These are phyloP conservation scores for Crypturellus tataupa DNA, from an alignment of 2,797 vertebrate genomes.

Conservation along the genomic window DNA sequence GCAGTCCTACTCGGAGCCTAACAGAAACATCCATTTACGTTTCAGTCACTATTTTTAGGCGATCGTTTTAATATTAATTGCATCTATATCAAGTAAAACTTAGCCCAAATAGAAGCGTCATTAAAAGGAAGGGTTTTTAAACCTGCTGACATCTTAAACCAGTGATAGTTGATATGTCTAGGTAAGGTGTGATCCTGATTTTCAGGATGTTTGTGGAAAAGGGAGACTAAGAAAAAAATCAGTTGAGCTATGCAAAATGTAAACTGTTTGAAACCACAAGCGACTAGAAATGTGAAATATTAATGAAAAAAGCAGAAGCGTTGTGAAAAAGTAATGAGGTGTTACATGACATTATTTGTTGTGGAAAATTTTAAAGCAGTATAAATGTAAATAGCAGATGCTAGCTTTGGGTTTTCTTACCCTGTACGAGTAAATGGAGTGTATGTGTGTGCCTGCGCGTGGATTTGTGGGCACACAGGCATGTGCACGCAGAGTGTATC, in stretches of 20 bases:
- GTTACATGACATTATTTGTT: conserved; percentile 10
- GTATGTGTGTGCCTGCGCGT: background rate
- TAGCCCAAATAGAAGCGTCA: background rate
- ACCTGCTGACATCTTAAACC: background rate
- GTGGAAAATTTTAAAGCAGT: background rate
- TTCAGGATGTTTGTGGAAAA: background rate
- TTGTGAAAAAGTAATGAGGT: conserved; percentile 50
- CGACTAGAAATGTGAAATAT: conserved; percentile 46
- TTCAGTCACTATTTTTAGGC: background rate
- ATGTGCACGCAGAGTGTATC: background rate
- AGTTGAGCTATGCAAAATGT: conserved; percentile 43
- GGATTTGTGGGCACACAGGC: background rate
- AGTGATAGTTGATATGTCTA: background rate
- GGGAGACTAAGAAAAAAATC: background rate
- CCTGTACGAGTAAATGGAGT: background rate
- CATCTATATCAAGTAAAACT: background rate
- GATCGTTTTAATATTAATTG: background rate
- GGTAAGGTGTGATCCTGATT: background rate
- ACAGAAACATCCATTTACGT: background rate
- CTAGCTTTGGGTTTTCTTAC: background rate
- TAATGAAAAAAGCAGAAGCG: conserved; percentile 41
- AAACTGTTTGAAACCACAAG: conserved; percentile 43
- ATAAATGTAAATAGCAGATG: conserved; percentile 1
- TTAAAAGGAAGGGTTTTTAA: background rate
- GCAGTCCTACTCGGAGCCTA: conserved; percentile 4